Conservation (phyloP, 2,888 invertebrate genomes). For the Platynereis dumerilii region DNA sequence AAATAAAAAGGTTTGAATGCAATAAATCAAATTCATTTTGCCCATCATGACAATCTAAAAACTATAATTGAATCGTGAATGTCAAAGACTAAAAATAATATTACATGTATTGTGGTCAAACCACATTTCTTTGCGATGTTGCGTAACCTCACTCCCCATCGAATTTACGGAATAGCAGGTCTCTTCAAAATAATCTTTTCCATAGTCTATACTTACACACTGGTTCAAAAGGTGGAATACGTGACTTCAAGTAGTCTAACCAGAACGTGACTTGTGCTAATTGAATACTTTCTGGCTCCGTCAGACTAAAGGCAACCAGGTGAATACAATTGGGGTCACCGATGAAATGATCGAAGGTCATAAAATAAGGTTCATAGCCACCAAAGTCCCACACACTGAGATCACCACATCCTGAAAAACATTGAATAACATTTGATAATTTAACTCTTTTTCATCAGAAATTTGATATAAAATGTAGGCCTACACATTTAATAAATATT, state of each 20-base stretch:
- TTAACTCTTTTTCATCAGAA: neutral
- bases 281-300: constrained; percentile 72
- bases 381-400: constrained; percentile 78
- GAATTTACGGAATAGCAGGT: too few species aligned
- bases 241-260: constrained; percentile 76
- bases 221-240: constrained; percentile 70
- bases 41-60: too few species aligned
- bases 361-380: constrained; percentile 74
- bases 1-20: too few species aligned
- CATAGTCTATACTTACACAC: constrained; percentile 39
- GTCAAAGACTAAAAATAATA: too few species aligned
- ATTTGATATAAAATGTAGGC: neutral
- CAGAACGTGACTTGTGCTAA: constrained; percentile 74
- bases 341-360: constrained; percentile 76
- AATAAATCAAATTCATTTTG: too few species aligned
- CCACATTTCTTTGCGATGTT: too few species aligned
- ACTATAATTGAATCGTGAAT: too few species aligned
- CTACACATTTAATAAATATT: neutral
- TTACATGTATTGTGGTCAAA: too few species aligned
- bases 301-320: constrained; percentile 73
- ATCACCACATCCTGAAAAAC: constrained; percentile 68
- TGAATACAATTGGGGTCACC: constrained; percentile 71
- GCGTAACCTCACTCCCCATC: too few species aligned
- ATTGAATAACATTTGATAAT: neutral
- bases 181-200: too few species aligned